These are phyloP conservation scores for Diceros bicornis DNA, from an alignment of 2,797 vertebrate species.

Conservation along the genomic window DNA sequence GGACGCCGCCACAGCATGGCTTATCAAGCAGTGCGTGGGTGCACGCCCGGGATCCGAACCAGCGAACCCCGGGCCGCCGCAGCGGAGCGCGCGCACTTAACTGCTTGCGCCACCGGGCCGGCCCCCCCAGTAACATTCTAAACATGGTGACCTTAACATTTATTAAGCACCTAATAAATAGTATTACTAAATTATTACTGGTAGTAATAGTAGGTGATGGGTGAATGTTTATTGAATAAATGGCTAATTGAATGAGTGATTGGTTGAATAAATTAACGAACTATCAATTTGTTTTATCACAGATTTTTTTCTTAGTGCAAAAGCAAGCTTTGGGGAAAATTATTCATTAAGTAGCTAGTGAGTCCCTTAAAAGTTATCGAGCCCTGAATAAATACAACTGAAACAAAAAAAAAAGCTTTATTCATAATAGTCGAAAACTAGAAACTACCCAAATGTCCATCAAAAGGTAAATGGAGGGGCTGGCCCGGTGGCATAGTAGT, in stretches of 20 bases:
- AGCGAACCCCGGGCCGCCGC: no score
- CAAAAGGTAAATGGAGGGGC: not conserved
- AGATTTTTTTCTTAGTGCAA: constrained; percentile 27
- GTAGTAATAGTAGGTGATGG: not conserved
- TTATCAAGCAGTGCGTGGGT: no score
- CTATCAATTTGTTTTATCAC: not conserved
- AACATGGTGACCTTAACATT: not conserved
- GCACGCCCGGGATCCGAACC: no score
- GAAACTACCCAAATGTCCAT: not conserved
- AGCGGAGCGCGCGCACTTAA: no score
- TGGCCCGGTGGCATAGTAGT: not conserved
- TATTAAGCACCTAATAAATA: not conserved
- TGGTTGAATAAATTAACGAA: constrained; percentile 30
- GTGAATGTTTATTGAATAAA: constrained; percentile 28
- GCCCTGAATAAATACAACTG: not conserved
- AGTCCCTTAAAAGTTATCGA: not conserved
- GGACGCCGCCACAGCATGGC: no score
- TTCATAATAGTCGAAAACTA: not conserved
- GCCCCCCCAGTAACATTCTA: not conserved
- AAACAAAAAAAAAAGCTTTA: not conserved
- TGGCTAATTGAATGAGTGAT: not conserved
- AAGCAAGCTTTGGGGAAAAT: constrained; percentile 12
- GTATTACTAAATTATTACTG: not conserved
- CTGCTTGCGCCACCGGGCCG: no score
- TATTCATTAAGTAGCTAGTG: not conserved